Percentiles rank a stretch among this genome's conserved stretches.
phyloP scores from a whole-genome alignment of 2,888 invertebrate genomes.

The Heliconius ethilla region DNA sequence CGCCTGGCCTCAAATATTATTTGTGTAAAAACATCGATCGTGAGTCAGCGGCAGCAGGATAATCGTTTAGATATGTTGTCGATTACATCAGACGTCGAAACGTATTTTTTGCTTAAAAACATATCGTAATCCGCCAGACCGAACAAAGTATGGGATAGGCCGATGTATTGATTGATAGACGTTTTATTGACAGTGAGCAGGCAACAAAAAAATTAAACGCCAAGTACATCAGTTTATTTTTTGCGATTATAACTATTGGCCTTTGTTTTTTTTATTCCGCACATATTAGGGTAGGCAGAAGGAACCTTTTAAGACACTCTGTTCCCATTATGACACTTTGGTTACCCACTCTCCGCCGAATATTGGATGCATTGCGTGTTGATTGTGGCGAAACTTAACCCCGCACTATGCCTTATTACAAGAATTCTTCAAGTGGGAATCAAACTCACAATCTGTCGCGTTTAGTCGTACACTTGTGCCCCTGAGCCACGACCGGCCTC shows the following conservation, averaged over 20 bases:
- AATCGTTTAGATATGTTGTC: constrained; percentile 63
- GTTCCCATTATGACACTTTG: no score
- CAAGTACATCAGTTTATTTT: constrained; percentile 29
- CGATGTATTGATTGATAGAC: constrained; percentile 45
- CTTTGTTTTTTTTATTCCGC: no score
- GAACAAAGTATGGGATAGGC: constrained; percentile 45
- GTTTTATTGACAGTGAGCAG: constrained; percentile 41
- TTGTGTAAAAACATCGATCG: constrained; percentile 38
- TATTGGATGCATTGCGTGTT: no score
- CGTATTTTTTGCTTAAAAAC: constrained; percentile 47
- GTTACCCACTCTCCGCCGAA: no score
- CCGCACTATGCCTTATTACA: no score
- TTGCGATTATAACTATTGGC: constrained; percentile 10
- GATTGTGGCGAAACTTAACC: no score
- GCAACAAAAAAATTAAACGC: constrained; percentile 36
- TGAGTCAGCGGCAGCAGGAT: constrained; percentile 65
- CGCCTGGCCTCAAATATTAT: constrained; percentile 48
- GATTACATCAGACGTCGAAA: constrained; percentile 60
- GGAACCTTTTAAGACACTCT: no score
- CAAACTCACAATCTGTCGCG: no score
- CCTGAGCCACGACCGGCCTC: no score
- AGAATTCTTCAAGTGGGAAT: no score
- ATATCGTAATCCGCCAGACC: constrained; percentile 42
- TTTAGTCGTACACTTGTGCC: no score
- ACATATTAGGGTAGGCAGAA: no score